Evolutionary conservation across 1,140 invertebrate genomes (phyloP).

Genomic region (Chelonus insularis): DNA sequence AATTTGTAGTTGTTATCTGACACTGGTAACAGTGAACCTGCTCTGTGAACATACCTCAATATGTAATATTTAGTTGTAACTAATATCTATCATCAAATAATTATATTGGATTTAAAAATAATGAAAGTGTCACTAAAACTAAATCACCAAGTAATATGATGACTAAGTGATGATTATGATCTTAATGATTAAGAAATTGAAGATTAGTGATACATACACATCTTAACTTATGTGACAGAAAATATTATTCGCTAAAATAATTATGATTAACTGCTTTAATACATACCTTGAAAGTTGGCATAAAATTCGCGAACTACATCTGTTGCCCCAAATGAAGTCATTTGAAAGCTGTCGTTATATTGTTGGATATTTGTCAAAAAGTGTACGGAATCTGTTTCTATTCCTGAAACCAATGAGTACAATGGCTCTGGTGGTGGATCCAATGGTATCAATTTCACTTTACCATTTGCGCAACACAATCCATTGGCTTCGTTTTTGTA

Average conservation of each 20-base stretch:
- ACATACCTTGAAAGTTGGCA: constrained; percentile 33
- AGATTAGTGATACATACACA: too few relatives aligned
- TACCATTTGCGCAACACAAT: constrained; percentile 51
- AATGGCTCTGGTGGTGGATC: constrained; percentile 34
- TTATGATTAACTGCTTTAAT: too few relatives aligned
- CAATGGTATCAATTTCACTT: constrained; percentile 44
- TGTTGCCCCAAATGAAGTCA: constrained; percentile 38
- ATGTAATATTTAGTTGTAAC: constrained; percentile 22
- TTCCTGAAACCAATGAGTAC: constrained; percentile 44
- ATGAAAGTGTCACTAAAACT: too few relatives aligned
- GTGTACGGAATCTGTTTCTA: constrained; percentile 46
- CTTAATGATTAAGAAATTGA: too few relatives aligned
- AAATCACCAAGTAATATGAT: too few relatives aligned
- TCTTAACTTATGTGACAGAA: too few relatives aligned
- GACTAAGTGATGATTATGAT: too few relatives aligned
- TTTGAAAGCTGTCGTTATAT: constrained; percentile 38
- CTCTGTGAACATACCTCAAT: constrained; percentile 38
- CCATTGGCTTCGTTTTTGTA: constrained; percentile 47
- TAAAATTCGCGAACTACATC: constrained; percentile 29
- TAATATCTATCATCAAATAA: constrained; percentile 8
- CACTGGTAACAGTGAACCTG: constrained; percentile 40
- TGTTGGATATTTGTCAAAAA: constrained; percentile 39
- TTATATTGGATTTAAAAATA: background rate
- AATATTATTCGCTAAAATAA: too few relatives aligned
- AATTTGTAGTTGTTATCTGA: constrained; percentile 37